Evolutionary conservation across 2,888 invertebrate species (phyloP).

Genomic region (Amphimallon solstitiale): DNA sequence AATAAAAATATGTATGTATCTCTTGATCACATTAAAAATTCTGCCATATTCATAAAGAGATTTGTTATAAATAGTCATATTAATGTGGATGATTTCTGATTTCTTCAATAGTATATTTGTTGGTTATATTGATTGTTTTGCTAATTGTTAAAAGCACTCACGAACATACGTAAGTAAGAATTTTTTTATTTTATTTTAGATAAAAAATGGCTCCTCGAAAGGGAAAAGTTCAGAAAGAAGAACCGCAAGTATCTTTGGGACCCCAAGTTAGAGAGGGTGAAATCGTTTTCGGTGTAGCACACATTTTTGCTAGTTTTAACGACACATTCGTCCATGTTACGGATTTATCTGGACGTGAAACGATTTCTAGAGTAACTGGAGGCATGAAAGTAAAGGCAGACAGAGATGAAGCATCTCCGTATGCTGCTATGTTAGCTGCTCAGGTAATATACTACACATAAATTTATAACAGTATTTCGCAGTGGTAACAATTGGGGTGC

Average conservation of each 20-base stretch:
- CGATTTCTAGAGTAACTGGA: constrained; percentile 94
- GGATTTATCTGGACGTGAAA: constrained; percentile 97
- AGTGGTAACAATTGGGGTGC: too few species aligned
- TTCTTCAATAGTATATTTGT: background rate
- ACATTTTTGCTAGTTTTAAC: constrained; percentile 99
- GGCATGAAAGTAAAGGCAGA: constrained; percentile 99
- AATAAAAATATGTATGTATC: constrained; percentile 26
- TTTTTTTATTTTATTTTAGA: constrained; percentile 42
- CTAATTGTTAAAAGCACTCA: constrained; percentile 7
- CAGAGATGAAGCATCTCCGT: constrained; percentile 99
- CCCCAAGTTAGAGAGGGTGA: constrained; percentile 98
- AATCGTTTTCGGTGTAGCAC: constrained; percentile 98
- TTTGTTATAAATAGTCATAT: background rate
- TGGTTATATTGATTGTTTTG: constrained; percentile 32
- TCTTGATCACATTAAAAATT: background rate
- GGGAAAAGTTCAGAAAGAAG: constrained; percentile 96
- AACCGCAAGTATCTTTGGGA: constrained; percentile 94
- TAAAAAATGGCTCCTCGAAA: constrained; percentile 93
- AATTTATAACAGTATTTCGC: too few species aligned
- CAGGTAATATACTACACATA: too few species aligned
- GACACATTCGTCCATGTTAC: constrained; percentile 99
- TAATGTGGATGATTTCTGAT: constrained; percentile 31
- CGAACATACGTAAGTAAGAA: background rate
- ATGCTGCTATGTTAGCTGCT: constrained; percentile 99
- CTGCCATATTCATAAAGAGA: background rate